These are phyloP conservation scores for Acanthosepion lycidas DNA, from an alignment of 2,888 invertebrate genomes.

Conservation along the genomic window DNA sequence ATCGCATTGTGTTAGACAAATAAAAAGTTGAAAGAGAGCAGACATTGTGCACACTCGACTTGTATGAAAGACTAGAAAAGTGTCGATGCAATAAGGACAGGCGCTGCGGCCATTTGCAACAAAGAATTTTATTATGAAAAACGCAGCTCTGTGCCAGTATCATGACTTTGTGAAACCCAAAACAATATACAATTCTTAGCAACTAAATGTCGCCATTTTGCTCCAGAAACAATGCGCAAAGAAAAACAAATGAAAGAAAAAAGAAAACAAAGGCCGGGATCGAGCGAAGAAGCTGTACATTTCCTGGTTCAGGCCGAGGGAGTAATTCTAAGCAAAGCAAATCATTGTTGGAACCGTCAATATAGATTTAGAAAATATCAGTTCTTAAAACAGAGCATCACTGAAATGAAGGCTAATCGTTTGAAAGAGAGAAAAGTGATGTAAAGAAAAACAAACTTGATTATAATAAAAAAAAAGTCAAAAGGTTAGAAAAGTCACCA, in stretches of 20 bases:
- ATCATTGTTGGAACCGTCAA: neutral
- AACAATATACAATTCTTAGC: neutral
- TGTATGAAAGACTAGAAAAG: neutral
- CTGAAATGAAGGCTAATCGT: neutral
- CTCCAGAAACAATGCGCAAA: neutral
- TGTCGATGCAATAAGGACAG: neutral
- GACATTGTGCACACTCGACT: neutral
- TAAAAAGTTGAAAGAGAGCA: neutral
- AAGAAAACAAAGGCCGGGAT: neutral
- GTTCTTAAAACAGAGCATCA: neutral
- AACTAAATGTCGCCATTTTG: neutral
- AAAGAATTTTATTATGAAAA: too few relatives aligned
- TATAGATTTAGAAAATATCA: neutral
- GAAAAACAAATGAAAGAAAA: neutral
- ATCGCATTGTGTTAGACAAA: neutral
- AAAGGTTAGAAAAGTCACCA: too few relatives aligned
- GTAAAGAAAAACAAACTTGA: neutral
- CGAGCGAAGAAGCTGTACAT: neutral
- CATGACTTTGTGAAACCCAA: neutral
- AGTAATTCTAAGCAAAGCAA: neutral
- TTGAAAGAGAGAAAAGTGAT: neutral
- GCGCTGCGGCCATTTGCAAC: too few relatives aligned
- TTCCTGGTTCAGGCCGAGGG: neutral
- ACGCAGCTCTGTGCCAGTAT: neutral
- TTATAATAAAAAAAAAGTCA: neutral